Evolutionary conservation across 2,797 vertebrate species (phyloP), one percentile per base, ranked within the genome.

Genomic region (Peromyscus melanophrys): DNA sequence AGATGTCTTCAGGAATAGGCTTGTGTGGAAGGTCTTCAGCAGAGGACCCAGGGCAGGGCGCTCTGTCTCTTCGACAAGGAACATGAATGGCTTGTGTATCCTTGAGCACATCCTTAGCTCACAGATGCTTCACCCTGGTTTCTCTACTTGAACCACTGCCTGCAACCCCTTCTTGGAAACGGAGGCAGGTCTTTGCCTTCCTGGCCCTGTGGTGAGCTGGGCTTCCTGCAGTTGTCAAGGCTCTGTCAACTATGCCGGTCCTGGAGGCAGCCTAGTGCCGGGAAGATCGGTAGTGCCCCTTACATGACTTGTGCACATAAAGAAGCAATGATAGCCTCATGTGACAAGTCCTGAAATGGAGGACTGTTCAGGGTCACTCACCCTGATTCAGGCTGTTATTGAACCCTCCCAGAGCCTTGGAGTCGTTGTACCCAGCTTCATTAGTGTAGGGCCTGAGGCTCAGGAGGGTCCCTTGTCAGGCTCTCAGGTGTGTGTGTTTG

Each of bases 21-120:
- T 25, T 7, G 1, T 21, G 23, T 49, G 34, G 55, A 21, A 7
- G 12, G 25, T 23, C 13, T 65, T 12, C 23, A 63, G 29, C 75
- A 67, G 63, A 78, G 37, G 27, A 27, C 27, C 27, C 31, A 40
- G 27, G 37, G 5, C 16, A 1, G n/a, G 63, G 34, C 59, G 40
- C 19, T 52, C 6, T 40, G 1, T 40, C 29, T 59, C 29, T 63
- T 67, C 49, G 2, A 6, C 43, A 37, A 52, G 40, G 37, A 71
- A 12, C 7, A 13, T 4, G 2, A 13, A 4, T 61, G 19, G 7
- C 2, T 23, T 9, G 52, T 5, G 0, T 1, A 16, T 31, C 46
- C 65, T 5, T 43, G 6, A 31, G 12, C 75, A 52, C 14, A 1
- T 7, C 65, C 0, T 69, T 1, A 14, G 61, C 49, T 49, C 19